Evolutionary conservation across 2,797 vertebrate species (phyloP).

Genomic region (Scomberomorus guttatus): DNA sequence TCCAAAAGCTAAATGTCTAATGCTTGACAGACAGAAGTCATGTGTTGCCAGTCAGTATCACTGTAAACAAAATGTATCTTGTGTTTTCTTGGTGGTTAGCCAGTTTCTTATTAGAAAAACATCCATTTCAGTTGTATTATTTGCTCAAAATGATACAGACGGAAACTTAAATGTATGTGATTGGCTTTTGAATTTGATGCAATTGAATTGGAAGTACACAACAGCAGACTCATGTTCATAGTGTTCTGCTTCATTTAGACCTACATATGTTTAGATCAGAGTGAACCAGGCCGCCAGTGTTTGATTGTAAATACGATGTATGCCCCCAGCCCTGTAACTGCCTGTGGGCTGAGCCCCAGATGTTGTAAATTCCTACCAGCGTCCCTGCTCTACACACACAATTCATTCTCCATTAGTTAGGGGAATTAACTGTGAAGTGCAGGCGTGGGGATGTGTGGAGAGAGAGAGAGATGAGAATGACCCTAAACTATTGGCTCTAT

Average conservation of each 20-base stretch:
- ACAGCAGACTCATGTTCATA: slow-evolving; percentile 10
- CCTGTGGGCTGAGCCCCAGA: slow-evolving; percentile 42
- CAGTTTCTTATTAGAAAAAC: not conserved
- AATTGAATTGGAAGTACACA: not conserved
- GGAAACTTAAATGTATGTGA: not conserved
- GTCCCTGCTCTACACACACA: slow-evolving; percentile 51
- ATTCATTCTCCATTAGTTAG: slow-evolving; percentile 62
- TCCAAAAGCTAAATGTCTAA: slow-evolving; percentile 30
- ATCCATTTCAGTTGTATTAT: not conserved
- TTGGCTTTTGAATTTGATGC: not conserved
- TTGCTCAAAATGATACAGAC: not conserved
- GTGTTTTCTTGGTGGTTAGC: not conserved
- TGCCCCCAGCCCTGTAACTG: slow-evolving; percentile 11
- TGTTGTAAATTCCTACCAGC: slow-evolving; percentile 59
- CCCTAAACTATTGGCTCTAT: slow-evolving; percentile 70
- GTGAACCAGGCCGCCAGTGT: slow-evolving; percentile 3
- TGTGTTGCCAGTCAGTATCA: not conserved
- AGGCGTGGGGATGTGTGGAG: slow-evolving; percentile 43
- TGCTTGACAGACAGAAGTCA: slow-evolving; percentile 23
- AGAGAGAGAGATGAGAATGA: slow-evolving; percentile 71
- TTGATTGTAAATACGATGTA: slow-evolving; percentile 38
- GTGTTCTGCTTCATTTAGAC: slow-evolving; percentile 26
- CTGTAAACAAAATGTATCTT: not conserved
- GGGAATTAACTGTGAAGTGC: slow-evolving; percentile 70
- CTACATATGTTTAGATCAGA: slow-evolving; percentile 31